Percentiles rank a stretch among this genome's conserved stretches.
Evolutionary conservation across 2,797 vertebrate species (phyloP).

Genomic region (Sebastolobus alascanus): DNA sequence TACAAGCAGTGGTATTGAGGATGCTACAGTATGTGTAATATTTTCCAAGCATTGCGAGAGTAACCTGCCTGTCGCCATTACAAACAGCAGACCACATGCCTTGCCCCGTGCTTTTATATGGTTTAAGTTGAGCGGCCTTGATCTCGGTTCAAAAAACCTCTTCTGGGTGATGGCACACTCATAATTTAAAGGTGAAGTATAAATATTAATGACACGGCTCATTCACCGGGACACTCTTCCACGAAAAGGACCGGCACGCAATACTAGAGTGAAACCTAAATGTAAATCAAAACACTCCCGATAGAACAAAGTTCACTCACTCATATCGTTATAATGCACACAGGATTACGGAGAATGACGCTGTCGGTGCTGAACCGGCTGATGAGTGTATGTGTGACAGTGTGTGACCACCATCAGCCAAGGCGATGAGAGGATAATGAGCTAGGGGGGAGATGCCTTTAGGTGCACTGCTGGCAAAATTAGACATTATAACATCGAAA

Average conservation of each 20-base stretch:
- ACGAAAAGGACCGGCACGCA: neutral
- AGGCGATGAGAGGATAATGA: conserved; percentile 68
- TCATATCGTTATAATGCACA: conserved; percentile 8
- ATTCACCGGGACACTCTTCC: conserved; percentile 56
- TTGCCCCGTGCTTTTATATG: conserved; percentile 30
- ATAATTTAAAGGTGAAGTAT: conserved; percentile 76
- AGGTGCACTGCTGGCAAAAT: conserved; percentile 13
- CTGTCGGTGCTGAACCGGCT: conserved; percentile 33
- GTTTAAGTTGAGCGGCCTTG: conserved; percentile 43
- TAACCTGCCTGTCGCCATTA: conserved; percentile 57
- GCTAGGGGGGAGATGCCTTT: conserved; percentile 29
- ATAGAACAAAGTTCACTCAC: conserved; percentile 40
- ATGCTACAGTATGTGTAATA: conserved; percentile 47
- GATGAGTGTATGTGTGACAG: conserved; percentile 49
- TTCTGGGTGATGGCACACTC: conserved; percentile 63
- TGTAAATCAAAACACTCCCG: conserved; percentile 37
- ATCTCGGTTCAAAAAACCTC: conserved; percentile 60
- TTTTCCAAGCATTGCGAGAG: conserved; percentile 51
- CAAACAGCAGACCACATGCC: conserved; percentile 65
- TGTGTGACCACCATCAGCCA: conserved; percentile 53
- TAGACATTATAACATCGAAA: neutral
- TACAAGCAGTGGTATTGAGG: conserved; percentile 24
- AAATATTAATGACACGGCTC: conserved; percentile 71
- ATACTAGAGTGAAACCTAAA: conserved; percentile 6
- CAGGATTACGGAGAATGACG: neutral